Base-by-base conservation (phyloP, 1,140 invertebrate genomes). In the Cydia pomonella region DNA sequence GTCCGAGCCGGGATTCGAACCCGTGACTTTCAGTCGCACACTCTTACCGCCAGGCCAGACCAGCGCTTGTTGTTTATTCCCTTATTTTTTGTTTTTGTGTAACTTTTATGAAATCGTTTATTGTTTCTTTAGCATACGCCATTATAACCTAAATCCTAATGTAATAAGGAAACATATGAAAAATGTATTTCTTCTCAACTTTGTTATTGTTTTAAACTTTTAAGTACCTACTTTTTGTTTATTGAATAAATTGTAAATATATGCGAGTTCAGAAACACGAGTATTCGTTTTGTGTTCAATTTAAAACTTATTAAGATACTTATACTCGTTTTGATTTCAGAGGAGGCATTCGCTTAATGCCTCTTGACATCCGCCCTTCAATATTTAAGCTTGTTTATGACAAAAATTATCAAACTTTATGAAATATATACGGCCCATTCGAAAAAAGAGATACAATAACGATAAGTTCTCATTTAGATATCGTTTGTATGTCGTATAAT, bases 171-270 rank as follows among this genome's bases (percentile, higher is more conserved):
- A 12, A 12, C 23, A 23, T 23, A 23, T 59, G n/a, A 23, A 23
- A 59, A 9, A 3, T n/a, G 0, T 50, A 50, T n/a, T 59, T 18
- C n/a, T 59, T 23, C 0, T 59, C 18, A 59, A 23, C 18, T n/a
- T 23, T 23, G 53, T 23, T 23, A 23, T 59, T 59, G 53, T 59
- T 59, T 53, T 53, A 6, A 53, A 59, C 53, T 59, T 59, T 59
- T 59, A 23, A 23, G 21, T 53, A 18, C 16, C 1, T 10, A 50
- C n/a, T 50, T 59, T 59, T 59, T 6, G 16, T 59, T 59, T n/a
- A 10, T 23, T 9, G 0, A 3, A 23, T 12, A 59, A 59, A 59
- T 53, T 18, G n/a, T 4, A n/a, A n/a, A 16, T 6, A 9, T 18
- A 53, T 53, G 16, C 1, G 50, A 18, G 16, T 53, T 53, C 18